phyloP scores from a whole-genome alignment of 2,888 invertebrate species.

The Tricholauxania praeusta region DNA sequence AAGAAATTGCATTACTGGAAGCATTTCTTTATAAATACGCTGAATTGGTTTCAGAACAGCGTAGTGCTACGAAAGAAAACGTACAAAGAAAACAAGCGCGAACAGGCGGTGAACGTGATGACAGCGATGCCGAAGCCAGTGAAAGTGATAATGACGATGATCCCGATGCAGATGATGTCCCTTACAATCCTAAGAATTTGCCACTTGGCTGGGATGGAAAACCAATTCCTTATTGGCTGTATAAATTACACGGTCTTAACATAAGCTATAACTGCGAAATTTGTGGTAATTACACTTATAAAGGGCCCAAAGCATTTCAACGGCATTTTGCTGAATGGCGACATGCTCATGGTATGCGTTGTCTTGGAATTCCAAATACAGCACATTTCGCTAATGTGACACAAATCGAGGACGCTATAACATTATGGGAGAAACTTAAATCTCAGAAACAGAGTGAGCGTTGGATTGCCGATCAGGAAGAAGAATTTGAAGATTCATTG shows the following conservation, averaged over 20 bases:
- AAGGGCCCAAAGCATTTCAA: constrained; percentile 99
- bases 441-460: constrained; percentile 94
- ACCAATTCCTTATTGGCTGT: constrained; percentile 96
- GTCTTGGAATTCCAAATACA: constrained; percentile 98
- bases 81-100: constrained; percentile 98
- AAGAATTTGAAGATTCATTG: constrained; percentile 98
- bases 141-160: constrained; percentile 85
- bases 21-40: constrained; percentile 90
- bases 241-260: constrained; percentile 98
- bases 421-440: constrained; percentile 98
- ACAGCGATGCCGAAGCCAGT: constrained; percentile 91
- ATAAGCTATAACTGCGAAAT: constrained; percentile 99
- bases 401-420: constrained; percentile 97
- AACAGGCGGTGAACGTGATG: constrained; percentile 92
- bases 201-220: constrained; percentile 99
- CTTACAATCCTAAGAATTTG: constrained; percentile 99
- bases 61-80: constrained; percentile 95
- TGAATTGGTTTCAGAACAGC: constrained; percentile 85
- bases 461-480: constrained; percentile 96
- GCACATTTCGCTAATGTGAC: constrained; percentile 99
- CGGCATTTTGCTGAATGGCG: constrained; percentile 97
- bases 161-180: constrained; percentile 90
- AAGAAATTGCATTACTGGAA: constrained; percentile 89
- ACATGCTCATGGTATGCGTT: constrained; percentile 95
- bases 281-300: constrained; percentile 98